phyloP scores from a whole-genome alignment of 1,140 invertebrate genomes.

The Penaeus vannamei region DNA sequence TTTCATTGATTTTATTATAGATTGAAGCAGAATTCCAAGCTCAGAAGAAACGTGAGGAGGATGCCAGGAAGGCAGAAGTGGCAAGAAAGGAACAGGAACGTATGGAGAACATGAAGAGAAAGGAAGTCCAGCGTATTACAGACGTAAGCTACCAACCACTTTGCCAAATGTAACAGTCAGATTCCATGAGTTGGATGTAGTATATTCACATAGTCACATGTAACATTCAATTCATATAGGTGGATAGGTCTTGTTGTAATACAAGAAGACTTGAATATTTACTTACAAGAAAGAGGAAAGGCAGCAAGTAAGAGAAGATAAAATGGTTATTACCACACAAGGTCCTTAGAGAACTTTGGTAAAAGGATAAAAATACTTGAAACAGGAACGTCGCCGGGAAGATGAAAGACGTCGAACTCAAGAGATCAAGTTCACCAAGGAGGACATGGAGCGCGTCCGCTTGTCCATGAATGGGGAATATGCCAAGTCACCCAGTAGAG shows the following conservation, averaged over 20 bases:
- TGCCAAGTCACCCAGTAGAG: slow-evolving; percentile 46
- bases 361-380: not conserved
- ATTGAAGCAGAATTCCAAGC: slow-evolving; percentile 86
- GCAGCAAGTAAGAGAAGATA: too few relatives aligned
- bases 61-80: slow-evolving; percentile 81
- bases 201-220: slow-evolving; percentile 12
- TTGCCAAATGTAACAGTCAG: not conserved
- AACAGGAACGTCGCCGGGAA: slow-evolving; percentile 78
- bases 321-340: too few relatives aligned
- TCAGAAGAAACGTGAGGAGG: slow-evolving; percentile 82
- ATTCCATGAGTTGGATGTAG: not conserved
- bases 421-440: slow-evolving; percentile 76
- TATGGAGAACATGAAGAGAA: slow-evolving; percentile 84
- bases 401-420: slow-evolving; percentile 80
- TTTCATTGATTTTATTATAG: slow-evolving; percentile 69
- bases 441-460: slow-evolving; percentile 70
- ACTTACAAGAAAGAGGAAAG: too few relatives aligned
- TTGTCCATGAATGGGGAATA: slow-evolving; percentile 65
- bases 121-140: slow-evolving; percentile 89
- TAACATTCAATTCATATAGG: too few relatives aligned
- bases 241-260: too few relatives aligned
- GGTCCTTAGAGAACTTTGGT: too few relatives aligned
- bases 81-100: slow-evolving; percentile 83
- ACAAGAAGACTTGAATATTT: too few relatives aligned
- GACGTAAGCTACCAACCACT: slow-evolving; percentile 74